A percentile compares a stretch with the other conserved stretches of the same genome.
Evolutionary conservation across 2,113 vertebrate genomes (phyloP).

Genomic region (Hippocampus abdominalis): DNA sequence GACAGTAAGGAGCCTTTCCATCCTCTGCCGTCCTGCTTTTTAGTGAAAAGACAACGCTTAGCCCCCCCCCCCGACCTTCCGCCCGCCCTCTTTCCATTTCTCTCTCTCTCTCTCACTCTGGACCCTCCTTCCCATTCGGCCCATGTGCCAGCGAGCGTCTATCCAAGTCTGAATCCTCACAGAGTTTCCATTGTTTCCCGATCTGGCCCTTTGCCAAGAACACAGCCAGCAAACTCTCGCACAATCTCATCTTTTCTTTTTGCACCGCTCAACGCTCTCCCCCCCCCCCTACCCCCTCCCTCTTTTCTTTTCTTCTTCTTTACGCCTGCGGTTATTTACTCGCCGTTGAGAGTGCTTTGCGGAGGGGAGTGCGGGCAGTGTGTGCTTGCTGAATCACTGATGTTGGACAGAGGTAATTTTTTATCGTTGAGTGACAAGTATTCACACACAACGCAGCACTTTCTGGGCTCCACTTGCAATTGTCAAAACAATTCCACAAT

Average conservation of each 20-base stretch:
- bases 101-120: neutral
- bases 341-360: neutral
- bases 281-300: conserved; percentile 11
- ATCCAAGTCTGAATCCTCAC: conserved; percentile 58
- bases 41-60: no score
- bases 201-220: conserved; percentile 62
- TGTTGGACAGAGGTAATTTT: neutral
- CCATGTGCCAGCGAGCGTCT: conserved; percentile 67
- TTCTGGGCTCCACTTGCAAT: neutral
- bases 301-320: neutral
- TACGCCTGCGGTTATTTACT: neutral
- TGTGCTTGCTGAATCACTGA: conserved; percentile 3
- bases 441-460: neutral
- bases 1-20: conserved; percentile 5
- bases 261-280: conserved; percentile 32
- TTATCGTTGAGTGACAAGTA: conserved; percentile 1
- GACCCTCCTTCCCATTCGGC: conserved; percentile 51
- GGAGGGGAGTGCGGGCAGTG: neutral
- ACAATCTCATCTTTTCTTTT: conserved; percentile 58
- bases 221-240: conserved; percentile 56
- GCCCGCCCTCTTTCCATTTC: neutral
- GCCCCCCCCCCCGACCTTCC: conserved; percentile 21
- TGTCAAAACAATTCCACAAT: neutral
- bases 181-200: conserved; percentile 63
- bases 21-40: no score